Conservation (phyloP, 2,888 invertebrate species). For the Cephus sareptanus region DNA sequence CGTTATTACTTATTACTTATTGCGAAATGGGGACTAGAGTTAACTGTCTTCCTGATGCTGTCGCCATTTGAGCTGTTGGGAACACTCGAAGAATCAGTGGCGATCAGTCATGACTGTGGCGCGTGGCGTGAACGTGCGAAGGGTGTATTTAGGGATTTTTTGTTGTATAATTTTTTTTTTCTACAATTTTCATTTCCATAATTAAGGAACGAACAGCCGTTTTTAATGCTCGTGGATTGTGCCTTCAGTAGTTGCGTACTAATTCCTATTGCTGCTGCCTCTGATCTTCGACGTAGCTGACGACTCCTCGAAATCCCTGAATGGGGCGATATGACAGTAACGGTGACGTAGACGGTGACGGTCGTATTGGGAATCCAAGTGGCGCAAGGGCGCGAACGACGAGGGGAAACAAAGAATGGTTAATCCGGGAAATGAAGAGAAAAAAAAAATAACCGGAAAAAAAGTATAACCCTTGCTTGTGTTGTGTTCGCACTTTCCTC, state of each 20-base stretch:
- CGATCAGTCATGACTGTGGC: neutral
- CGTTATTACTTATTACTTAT: constrained; percentile 9
- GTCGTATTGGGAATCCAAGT: neutral
- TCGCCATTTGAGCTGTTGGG: neutral
- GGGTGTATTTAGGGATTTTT: neutral
- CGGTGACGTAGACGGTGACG: neutral
- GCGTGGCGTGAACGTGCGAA: neutral
- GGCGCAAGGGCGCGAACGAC: neutral
- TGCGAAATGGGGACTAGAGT: neutral
- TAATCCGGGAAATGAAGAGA: constrained; percentile 1
- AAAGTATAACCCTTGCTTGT: constrained; percentile 55
- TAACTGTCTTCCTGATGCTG: neutral
- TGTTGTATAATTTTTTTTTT: neutral
- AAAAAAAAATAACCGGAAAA: constrained; percentile 40
- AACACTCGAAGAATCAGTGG: neutral
- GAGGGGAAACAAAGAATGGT: neutral
- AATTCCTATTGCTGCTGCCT: constrained; percentile 57
- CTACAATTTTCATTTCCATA: neutral
- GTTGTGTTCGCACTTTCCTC: constrained; percentile 51
- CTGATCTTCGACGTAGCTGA: constrained; percentile 61
- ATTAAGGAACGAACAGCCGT: neutral
- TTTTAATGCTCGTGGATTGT: neutral
- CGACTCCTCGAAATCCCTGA: constrained; percentile 50
- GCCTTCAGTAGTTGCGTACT: constrained; percentile 21
- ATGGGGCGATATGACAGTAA: constrained; percentile 10